Percentiles rank a stretch among this genome's conserved stretches.
Evolutionary conservation across 2,888 invertebrate species (phyloP).

Genomic region (Lithodes maja): DNA sequence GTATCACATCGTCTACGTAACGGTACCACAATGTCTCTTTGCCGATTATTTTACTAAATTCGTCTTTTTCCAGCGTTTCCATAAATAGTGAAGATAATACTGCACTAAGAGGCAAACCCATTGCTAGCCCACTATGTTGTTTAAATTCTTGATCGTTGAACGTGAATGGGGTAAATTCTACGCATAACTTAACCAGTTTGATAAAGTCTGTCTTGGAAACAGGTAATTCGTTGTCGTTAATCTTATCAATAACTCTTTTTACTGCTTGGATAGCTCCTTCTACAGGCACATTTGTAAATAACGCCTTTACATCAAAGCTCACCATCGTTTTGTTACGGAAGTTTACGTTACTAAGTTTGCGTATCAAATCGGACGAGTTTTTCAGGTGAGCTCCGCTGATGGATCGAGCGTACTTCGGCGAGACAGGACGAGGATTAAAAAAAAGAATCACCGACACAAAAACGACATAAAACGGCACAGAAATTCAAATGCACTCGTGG

Average conservation of each 20-base stretch:
- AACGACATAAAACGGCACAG: too few relatives aligned
- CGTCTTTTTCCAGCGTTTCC: neutral
- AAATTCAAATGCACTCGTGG: too few relatives aligned
- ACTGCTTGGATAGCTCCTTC: conserved; percentile 24
- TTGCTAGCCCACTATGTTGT: neutral
- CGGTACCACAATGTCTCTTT: too few relatives aligned
- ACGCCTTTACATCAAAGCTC: conserved; percentile 22
- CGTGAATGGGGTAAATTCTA: neutral
- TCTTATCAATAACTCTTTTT: neutral
- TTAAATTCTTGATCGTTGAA: neutral
- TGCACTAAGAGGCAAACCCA: conserved; percentile 7
- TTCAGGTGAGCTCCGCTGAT: neutral
- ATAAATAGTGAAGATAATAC: neutral
- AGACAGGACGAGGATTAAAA: too few relatives aligned
- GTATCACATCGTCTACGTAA: too few relatives aligned
- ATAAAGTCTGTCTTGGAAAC: neutral
- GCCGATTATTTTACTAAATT: too few relatives aligned
- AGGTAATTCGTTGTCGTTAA: neutral
- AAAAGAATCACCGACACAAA: too few relatives aligned
- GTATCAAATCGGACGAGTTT: conserved; percentile 8
- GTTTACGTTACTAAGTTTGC: neutral
- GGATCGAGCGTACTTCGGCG: neutral
- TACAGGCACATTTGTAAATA: conserved; percentile 28
- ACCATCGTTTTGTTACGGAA: conserved; percentile 7
- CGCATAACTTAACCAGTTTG: neutral